Evolutionary conservation across 35 echinoderm and acorn worm species (phyloP).

Genomic region (Amphiura filiformis): DNA sequence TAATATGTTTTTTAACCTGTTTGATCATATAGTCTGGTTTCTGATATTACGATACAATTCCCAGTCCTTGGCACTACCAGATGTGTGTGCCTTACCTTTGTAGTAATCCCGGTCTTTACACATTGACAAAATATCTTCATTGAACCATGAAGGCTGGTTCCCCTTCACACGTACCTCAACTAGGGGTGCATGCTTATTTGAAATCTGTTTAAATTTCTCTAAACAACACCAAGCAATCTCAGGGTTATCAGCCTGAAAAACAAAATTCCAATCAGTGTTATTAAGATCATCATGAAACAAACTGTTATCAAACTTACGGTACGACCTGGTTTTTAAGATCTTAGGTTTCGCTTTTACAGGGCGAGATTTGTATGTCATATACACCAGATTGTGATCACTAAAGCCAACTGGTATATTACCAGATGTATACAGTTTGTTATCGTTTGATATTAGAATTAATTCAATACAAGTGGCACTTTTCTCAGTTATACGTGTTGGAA

Average conservation of each 20-base stretch:
- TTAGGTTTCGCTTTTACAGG: constrained; percentile 7
- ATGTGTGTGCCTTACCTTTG: constrained; percentile 17
- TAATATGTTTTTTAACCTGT: constrained; percentile 32
- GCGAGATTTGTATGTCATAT: not conserved
- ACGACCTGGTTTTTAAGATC: constrained; percentile 15
- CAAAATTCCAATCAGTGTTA: not conserved
- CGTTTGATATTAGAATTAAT: constrained; percentile 16
- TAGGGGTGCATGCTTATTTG: constrained; percentile 17
- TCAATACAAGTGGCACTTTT: constrained; percentile 28
- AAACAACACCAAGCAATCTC: not conserved
- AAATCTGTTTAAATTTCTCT: not conserved
- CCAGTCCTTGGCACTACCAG: not conserved
- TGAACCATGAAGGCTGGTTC: constrained; percentile 18
- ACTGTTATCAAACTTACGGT: constrained; percentile 10
- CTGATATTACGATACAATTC: not conserved
- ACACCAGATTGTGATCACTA: constrained; percentile 19
- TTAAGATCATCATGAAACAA: no score
- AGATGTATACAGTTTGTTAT: not conserved
- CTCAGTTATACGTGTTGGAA: constrained; percentile 10
- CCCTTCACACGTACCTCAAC: constrained; percentile 17
- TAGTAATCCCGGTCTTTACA: constrained; percentile 14
- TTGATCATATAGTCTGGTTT: constrained; percentile 24
- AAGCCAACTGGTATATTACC: constrained; percentile 19
- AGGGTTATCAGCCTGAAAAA: not conserved
- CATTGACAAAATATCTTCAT: constrained; percentile 21